Base-by-base conservation (phyloP, 2,113 vertebrate species). In the Nycticebus coucang region DNA sequence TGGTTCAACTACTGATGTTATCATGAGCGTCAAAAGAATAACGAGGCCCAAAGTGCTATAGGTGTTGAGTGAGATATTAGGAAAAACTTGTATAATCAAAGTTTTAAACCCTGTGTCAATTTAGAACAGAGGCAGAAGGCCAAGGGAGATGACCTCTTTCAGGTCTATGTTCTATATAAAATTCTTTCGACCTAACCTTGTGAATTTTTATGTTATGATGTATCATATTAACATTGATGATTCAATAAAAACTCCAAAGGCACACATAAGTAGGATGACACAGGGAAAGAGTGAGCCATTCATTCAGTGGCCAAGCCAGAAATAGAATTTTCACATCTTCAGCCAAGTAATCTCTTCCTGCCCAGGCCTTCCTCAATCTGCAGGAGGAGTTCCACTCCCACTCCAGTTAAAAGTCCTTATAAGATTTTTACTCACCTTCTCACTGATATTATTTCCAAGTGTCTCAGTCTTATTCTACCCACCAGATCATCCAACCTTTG, bases 191-290 rank as follows among this genome's bases (percentile, higher is more conserved):
- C 5, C 9, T 45, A 95, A 88, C 11, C 64, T 92, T 86, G 60
- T 94, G 85, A 91, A 24, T 75, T 89, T 71, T 94, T 93, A 55
- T 90, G 80, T 62, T 87, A 74, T 66, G 89, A 71, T 45, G 28
- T 88, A 69, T 74, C 37, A 45, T 37, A 77, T 79, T 71, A 95
- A 82, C 96, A 85, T 80, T 66, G 68, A 83, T 87, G 53, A 66
- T 33, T 71, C 74, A 79, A 55, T 91, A 41, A 92, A 94, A 89
- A 89, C 59, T 82, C 30, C 85, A 68, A 85, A 90, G 26, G 33
- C 3, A 28, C 22, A 50, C 1, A 12, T 62, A 88, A 89, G 28
- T 62, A 37, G 91, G 60, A 33, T 92, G 80, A 78, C 45, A 83
- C 6, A 69, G 55, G 78, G 81, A 94, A 92, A 81, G 11, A 75